Conservation (phyloP, 1,140 invertebrate species). For the Leucophenga varia region DNA sequence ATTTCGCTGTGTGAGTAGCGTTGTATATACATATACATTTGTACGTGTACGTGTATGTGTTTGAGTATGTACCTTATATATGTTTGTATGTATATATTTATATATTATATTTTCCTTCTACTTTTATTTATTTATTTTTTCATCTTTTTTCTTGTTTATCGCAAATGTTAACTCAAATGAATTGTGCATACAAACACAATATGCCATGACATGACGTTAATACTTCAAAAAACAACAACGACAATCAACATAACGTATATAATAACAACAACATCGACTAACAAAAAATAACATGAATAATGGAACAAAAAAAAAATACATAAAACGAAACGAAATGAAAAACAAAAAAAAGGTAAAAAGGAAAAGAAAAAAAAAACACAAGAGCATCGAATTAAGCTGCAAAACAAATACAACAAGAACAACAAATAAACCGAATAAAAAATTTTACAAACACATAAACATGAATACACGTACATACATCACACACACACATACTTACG, state of each 20-base stretch:
- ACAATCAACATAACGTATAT: constrained; percentile 7
- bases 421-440: too few relatives aligned
- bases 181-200: too few relatives aligned
- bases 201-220: constrained; percentile 19
- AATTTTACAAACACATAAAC: too few relatives aligned
- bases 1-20: constrained; percentile 17
- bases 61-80: neutral
- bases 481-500: too few relatives aligned
- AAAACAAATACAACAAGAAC: too few relatives aligned
- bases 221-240: constrained; percentile 5
- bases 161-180: constrained; percentile 24
- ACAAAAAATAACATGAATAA: too few relatives aligned
- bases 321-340: too few relatives aligned
- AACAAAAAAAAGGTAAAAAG: too few relatives aligned
- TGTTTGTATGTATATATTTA: neutral
- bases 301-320: too few relatives aligned
- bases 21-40: constrained; percentile 23
- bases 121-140: constrained; percentile 19
- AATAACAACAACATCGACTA: constrained; percentile 7
- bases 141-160: constrained; percentile 10
- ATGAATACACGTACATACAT: too few relatives aligned
- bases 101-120: constrained; percentile 8
- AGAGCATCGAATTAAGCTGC: too few relatives aligned
- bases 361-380: too few relatives aligned
- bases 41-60: constrained; percentile 11